Conservation (phyloP, 2,888 invertebrate species). For the Xylota sylvarum region DNA sequence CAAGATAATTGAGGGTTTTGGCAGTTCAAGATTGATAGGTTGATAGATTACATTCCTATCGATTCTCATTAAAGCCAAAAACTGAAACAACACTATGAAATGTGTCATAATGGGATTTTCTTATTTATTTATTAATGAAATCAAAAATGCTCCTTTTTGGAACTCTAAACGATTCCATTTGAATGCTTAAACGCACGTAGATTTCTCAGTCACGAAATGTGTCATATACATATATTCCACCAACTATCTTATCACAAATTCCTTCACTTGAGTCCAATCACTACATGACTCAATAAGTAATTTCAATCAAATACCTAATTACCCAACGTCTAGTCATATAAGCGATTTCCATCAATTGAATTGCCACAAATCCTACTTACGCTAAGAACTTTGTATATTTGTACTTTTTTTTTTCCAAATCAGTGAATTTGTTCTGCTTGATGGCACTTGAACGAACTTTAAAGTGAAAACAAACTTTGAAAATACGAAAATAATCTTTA, state of each 20-base stretch:
- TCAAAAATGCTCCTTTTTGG: too few species aligned
- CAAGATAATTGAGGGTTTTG: not conserved
- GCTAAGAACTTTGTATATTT: not conserved
- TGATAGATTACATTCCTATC: not conserved
- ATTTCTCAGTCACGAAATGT: not conserved
- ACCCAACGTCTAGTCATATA: constrained; percentile 19
- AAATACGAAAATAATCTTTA: constrained; percentile 70
- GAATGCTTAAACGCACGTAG: not conserved
- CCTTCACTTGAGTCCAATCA: not conserved
- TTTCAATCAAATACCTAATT: not conserved
- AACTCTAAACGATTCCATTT: not conserved
- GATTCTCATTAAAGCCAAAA: not conserved
- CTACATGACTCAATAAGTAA: constrained; percentile 6
- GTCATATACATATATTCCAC: not conserved
- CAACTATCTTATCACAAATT: not conserved
- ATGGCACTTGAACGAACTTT: constrained; percentile 49
- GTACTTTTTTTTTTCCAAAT: constrained; percentile 39
- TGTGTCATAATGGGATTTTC: not conserved
- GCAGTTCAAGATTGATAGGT: constrained; percentile 9
- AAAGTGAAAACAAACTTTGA: constrained; percentile 40
- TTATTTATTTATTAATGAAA: not conserved
- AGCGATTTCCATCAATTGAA: not conserved
- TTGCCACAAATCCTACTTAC: constrained; percentile 10
- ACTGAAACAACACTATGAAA: not conserved
- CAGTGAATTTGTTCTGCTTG: constrained; percentile 25